A percentile compares a stretch with the other conserved stretches of the same genome.
phyloP scores from a whole-genome alignment of 1,140 invertebrate genomes.

The Kradibia gibbosae region DNA sequence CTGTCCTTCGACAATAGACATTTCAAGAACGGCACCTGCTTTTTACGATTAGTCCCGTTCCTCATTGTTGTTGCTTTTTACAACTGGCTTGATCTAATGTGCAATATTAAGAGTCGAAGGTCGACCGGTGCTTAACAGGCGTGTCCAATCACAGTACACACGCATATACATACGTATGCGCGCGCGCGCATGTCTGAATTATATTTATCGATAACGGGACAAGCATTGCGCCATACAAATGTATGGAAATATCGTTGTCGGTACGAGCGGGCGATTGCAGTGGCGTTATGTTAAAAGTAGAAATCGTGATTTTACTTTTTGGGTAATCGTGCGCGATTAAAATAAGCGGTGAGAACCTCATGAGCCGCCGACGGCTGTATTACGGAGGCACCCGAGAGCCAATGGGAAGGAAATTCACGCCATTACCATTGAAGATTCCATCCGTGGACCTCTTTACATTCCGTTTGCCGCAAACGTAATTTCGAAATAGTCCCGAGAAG shows the following conservation, averaged over 20 bases:
- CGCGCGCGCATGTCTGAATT: background rate
- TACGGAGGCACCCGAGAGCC: background rate
- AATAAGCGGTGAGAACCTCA: background rate
- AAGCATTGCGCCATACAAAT: background rate
- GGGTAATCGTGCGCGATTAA: background rate
- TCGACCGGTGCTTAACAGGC: background rate
- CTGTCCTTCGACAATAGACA: too few species aligned
- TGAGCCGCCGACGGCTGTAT: background rate
- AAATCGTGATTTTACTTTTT: background rate
- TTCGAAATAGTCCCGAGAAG: conserved; percentile 9
- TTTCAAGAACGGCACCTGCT: too few species aligned
- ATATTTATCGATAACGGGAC: background rate
- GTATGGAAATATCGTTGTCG: background rate
- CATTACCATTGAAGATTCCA: background rate
- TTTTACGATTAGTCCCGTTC: background rate
- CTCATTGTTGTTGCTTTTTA: background rate
- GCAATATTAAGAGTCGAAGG: background rate
- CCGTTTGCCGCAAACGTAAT: background rate
- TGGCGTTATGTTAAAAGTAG: background rate
- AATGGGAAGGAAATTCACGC: conserved; percentile 7
- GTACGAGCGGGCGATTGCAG: too few species aligned
- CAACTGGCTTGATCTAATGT: background rate
- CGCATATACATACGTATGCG: background rate
- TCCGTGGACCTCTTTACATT: background rate
- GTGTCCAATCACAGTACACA: background rate